Conservation (phyloP, 2,888 invertebrate species). For the Sarcophaga caerulescens region DNA sequence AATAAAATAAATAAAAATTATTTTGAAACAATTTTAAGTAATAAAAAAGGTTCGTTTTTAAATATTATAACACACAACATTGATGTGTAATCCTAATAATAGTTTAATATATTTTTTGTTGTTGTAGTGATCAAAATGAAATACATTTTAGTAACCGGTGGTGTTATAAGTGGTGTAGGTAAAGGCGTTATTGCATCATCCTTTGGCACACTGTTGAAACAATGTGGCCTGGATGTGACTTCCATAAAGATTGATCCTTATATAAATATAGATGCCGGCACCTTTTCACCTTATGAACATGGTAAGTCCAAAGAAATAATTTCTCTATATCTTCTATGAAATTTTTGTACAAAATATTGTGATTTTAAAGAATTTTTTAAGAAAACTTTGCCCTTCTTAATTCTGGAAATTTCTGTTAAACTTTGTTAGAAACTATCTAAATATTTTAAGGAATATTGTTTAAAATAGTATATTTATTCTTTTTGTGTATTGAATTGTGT, state of each 20-base stretch:
- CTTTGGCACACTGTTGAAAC: conserved; percentile 97
- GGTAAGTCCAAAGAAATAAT: conserved; percentile 84
- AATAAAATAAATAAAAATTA: no score
- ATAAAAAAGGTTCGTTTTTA: no score
- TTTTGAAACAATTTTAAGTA: no score
- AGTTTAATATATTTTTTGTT: background rate
- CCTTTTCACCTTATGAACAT: conserved; percentile 99
- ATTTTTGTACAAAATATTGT: background rate
- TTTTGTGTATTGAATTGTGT: no score
- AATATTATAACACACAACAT: no score
- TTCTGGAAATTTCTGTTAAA: no score
- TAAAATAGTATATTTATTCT: no score
- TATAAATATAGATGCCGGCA: conserved; percentile 99
- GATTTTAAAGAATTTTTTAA: no score
- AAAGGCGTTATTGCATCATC: conserved; percentile 98
- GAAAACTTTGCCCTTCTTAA: no score
- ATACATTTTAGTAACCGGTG: conserved; percentile 98
- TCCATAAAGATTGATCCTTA: conserved; percentile 99
- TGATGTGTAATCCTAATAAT: no score
- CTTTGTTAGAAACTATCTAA: no score
- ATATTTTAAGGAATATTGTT: no score
- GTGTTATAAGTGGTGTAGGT: conserved; percentile 99
- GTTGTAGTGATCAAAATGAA: conserved; percentile 86
- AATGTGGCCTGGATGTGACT: conserved; percentile 96
- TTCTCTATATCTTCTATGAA: background rate